Evolutionary conservation across 2,113 vertebrate genomes (phyloP).

Genomic region (Forbesichthys agassizii): DNA sequence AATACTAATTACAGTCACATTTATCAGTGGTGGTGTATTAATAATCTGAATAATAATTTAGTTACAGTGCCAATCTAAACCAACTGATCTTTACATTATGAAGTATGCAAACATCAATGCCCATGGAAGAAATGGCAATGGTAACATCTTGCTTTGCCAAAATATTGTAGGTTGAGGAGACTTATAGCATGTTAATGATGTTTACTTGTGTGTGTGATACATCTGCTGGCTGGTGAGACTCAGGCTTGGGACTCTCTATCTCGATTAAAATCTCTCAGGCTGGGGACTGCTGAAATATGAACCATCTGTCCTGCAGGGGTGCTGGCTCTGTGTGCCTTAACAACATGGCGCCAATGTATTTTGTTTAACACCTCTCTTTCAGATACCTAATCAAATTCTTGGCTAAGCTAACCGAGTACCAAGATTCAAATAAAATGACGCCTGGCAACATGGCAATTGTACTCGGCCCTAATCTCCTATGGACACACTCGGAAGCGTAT

Average conservation of each 20-base stretch:
- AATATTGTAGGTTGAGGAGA: neutral
- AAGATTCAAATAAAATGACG: constrained; percentile 97
- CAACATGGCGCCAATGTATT: neutral
- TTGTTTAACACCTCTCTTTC: constrained; percentile 30
- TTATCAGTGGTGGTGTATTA: too few relatives aligned
- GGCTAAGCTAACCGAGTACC: constrained; percentile 91
- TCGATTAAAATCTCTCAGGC: constrained; percentile 1
- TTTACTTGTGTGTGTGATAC: constrained; percentile 1
- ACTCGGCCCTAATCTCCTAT: constrained; percentile 94
- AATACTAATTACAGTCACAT: too few relatives aligned
- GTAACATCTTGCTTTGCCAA: neutral
- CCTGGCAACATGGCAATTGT: constrained; percentile 97
- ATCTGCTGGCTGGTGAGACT: neutral
- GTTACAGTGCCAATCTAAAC: too few relatives aligned
- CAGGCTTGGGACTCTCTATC: neutral
- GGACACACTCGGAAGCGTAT: constrained; percentile 92
- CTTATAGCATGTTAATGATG: constrained; percentile 1
- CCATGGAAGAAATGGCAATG: neutral
- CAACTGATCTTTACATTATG: too few relatives aligned
- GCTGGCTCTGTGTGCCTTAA: neutral
- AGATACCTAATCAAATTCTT: constrained; percentile 98
- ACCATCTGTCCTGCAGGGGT: neutral
- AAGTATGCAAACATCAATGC: too few relatives aligned
- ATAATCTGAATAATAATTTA: too few relatives aligned
- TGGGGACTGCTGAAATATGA: constrained; percentile 21